Percentiles rank a stretch among this genome's conserved stretches.
Evolutionary conservation across 2,888 invertebrate genomes (phyloP).

Genomic region (Lasius fuliginosus): DNA sequence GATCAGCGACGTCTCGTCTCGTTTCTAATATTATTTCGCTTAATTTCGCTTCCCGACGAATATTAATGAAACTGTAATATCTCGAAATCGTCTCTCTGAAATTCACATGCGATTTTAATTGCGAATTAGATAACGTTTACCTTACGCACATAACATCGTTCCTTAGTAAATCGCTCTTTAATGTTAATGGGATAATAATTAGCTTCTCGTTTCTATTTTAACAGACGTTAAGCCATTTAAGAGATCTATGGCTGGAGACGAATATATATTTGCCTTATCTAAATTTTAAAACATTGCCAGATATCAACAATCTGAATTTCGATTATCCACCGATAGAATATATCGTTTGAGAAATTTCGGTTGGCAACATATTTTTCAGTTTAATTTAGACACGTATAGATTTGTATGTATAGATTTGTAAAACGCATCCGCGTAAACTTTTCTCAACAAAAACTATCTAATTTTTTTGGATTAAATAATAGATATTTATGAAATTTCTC

Average conservation of each 20-base stretch:
- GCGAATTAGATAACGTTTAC: constrained; percentile 25
- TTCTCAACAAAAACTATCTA: neutral
- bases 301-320: neutral
- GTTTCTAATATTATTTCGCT: constrained; percentile 27
- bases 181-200: neutral
- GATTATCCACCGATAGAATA: neutral
- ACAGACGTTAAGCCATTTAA: constrained; percentile 7
- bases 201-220: constrained; percentile 10
- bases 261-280: neutral
- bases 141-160: constrained; percentile 19
- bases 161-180: constrained; percentile 17
- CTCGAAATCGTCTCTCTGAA: constrained; percentile 31
- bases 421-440: neutral
- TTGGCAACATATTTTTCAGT: neutral
- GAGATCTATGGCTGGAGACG: neutral
- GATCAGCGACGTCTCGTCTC: constrained; percentile 31
- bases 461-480: neutral
- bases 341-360: no score
- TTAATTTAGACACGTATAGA: neutral
- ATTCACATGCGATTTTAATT: constrained; percentile 28
- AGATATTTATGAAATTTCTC: constrained; percentile 21
- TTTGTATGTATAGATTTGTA: neutral
- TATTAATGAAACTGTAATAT: constrained; percentile 45
- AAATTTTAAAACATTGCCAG: constrained; percentile 9
- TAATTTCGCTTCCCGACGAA: constrained; percentile 30